phyloP scores from a whole-genome alignment of 2,797 vertebrate species.

The Pangasius krempfi region DNA sequence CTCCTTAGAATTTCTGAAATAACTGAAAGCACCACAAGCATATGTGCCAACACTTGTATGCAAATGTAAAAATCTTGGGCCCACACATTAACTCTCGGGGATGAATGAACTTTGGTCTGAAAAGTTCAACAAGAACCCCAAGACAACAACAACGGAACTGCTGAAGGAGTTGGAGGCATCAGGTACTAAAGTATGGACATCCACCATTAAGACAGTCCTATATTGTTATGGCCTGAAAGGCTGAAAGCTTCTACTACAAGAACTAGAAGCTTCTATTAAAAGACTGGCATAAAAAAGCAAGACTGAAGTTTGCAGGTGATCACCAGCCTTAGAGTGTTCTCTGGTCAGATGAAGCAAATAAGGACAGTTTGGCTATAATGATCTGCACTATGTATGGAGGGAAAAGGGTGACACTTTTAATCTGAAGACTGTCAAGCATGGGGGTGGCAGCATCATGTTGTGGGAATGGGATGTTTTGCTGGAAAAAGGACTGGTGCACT shows the following conservation, averaged over 20 bases:
- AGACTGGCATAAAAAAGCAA: background rate
- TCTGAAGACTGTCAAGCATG: background rate
- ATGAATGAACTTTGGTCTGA: too few species aligned
- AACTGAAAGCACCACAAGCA: too few species aligned
- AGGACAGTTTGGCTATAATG: background rate
- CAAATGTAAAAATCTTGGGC: too few species aligned
- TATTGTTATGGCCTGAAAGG: background rate
- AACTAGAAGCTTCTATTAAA: background rate
- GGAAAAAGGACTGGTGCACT: background rate
- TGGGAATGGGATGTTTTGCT: background rate
- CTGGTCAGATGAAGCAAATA: background rate
- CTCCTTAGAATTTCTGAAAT: too few species aligned
- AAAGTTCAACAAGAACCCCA: too few species aligned
- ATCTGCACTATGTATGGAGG: background rate
- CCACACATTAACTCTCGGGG: too few species aligned
- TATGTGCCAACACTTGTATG: too few species aligned
- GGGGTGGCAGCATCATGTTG: background rate
- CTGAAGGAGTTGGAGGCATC: too few species aligned
- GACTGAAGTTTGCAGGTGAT: background rate
- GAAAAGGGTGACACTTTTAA: background rate
- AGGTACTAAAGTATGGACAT: too few species aligned
- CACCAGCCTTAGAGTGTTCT: background rate
- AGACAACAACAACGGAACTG: too few species aligned
- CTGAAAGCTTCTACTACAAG: too few species aligned
- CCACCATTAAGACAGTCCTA: background rate